A percentile compares a stretch with the other conserved stretches of the same genome.
These are phyloP conservation scores for Amblyopsis hoosieri DNA, from an alignment of 2,797 vertebrate genomes.

Conservation along the genomic window DNA sequence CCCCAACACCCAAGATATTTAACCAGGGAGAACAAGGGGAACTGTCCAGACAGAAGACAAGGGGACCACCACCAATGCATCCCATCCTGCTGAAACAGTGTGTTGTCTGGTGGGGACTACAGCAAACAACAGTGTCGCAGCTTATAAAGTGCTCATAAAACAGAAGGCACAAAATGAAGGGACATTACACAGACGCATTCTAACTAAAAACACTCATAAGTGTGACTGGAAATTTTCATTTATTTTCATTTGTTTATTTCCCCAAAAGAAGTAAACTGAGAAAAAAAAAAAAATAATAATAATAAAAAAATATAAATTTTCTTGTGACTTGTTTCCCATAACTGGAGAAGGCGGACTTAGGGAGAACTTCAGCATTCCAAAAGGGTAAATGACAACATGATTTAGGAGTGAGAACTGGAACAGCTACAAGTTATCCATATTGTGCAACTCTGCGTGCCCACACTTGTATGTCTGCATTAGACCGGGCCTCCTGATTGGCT, in stretches of 20 bases:
- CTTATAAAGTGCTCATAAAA: constrained; percentile 6
- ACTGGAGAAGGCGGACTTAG: not conserved
- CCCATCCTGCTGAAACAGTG: constrained; percentile 27
- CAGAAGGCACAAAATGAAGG: not conserved
- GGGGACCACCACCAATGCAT: constrained; percentile 15
- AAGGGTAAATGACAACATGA: constrained; percentile 30
- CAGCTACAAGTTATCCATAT: constrained; percentile 53
- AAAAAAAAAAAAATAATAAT: not conserved
- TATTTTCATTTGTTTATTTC: no score
- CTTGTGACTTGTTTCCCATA: constrained; percentile 11
- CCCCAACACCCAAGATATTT: constrained; percentile 31
- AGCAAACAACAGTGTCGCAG: not conserved
- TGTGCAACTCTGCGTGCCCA: constrained; percentile 66
- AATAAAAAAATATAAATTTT: no score
- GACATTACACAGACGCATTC: no score
- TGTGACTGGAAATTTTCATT: no score
- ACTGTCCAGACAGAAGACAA: constrained; percentile 13
- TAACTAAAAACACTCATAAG: no score
- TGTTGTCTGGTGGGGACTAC: not conserved
- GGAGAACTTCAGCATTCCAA: constrained; percentile 37
- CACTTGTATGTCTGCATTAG: constrained; percentile 64
- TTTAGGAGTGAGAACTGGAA: constrained; percentile 60
- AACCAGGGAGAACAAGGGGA: constrained; percentile 35
- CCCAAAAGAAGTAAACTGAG: no score
- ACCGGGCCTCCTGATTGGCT: constrained; percentile 55